Evolutionary conservation across 2,797 vertebrate species (phyloP).

Genomic region (Lates japonicus): DNA sequence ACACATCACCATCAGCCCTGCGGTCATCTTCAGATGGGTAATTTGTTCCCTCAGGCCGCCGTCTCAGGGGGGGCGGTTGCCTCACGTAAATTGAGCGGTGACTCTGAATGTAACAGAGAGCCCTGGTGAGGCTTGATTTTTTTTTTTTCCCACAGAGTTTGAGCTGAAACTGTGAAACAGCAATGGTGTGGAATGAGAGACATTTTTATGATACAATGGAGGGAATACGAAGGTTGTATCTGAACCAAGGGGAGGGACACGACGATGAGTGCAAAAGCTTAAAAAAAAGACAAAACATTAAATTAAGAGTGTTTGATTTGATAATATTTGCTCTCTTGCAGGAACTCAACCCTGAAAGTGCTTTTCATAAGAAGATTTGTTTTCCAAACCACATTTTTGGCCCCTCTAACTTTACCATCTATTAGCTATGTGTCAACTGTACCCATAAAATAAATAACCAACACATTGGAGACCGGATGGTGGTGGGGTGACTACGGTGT

Average conservation of each 20-base stretch:
- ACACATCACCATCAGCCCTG: conserved; percentile 32
- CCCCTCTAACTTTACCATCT: neutral
- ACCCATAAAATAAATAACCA: neutral
- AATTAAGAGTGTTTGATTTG: no score
- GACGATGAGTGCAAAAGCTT: no score
- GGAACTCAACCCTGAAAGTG: no score
- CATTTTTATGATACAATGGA: neutral
- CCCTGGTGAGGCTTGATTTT: no score
- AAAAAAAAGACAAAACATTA: no score
- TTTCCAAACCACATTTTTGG: neutral
- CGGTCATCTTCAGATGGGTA: conserved; percentile 38
- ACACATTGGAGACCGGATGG: no score
- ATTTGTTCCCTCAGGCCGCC: conserved; percentile 46
- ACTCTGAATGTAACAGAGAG: neutral
- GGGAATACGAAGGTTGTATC: neutral
- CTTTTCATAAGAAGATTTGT: no score
- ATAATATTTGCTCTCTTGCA: no score
- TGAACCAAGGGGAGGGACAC: no score
- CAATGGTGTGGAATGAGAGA: neutral
- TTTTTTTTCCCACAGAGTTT: neutral
- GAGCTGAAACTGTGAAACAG: neutral
- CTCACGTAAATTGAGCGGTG: conserved; percentile 3
- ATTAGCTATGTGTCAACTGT: neutral
- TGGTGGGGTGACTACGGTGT: no score
- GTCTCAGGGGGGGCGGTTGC: conserved; percentile 25